phyloP scores from a whole-genome alignment of 2,888 invertebrate genomes.

The Latheticus oryzae region DNA sequence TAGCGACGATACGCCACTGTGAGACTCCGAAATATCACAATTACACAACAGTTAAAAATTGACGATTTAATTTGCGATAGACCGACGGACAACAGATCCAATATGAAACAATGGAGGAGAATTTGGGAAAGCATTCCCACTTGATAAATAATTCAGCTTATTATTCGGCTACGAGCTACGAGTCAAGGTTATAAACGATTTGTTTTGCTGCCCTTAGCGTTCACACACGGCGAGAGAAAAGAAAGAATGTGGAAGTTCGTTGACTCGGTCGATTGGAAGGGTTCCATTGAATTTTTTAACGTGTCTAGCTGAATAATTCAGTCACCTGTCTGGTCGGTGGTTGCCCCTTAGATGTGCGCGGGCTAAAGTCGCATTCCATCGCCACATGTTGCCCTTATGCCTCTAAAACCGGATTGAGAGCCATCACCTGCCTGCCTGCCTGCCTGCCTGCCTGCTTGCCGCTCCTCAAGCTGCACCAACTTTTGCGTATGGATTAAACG shows the following conservation, averaged over 20 bases:
- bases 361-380: slow-evolving; percentile 45
- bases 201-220: slow-evolving; percentile 12
- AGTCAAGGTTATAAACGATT: slow-evolving; percentile 30
- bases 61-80: slow-evolving; percentile 19
- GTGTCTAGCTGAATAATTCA: slow-evolving; percentile 38
- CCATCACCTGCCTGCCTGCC: slow-evolving; percentile 58
- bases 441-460: too few species aligned
- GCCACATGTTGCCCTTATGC: slow-evolving; percentile 49
- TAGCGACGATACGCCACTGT: slow-evolving; percentile 20
- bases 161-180: slow-evolving; percentile 5
- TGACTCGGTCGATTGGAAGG: slow-evolving; percentile 30
- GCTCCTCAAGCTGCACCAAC: slow-evolving; percentile 52
- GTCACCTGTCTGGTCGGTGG: slow-evolving; percentile 43
- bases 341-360: slow-evolving; percentile 35
- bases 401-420: slow-evolving; percentile 54
- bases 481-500: slow-evolving; percentile 53
- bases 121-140: background rate
- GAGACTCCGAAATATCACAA: too few species aligned
- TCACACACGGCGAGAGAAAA: background rate
- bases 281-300: slow-evolving; percentile 38
- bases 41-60: slow-evolving; percentile 24
- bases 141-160: slow-evolving; percentile 27
- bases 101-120: too few species aligned
- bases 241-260: slow-evolving; percentile 39
- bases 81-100: background rate